Evolutionary conservation across 2,113 vertebrate species (phyloP).

Genomic region (Prinia subflava): DNA sequence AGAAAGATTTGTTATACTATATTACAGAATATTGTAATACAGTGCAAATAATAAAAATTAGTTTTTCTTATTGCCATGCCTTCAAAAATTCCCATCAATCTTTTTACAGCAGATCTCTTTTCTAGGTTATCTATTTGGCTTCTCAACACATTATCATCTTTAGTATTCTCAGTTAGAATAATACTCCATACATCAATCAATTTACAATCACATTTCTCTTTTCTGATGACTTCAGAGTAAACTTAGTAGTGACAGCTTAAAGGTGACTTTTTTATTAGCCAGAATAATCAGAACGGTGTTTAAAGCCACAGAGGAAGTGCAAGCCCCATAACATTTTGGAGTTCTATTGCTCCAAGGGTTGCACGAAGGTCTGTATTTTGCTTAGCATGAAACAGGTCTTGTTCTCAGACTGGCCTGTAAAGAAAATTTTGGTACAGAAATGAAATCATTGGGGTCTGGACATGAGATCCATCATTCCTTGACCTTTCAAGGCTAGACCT

Average conservation of each 20-base stretch:
- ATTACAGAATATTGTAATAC: background rate
- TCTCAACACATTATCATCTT: slow-evolving; percentile 4
- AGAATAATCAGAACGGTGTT: background rate
- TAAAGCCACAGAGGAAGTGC: background rate
- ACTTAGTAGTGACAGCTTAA: background rate
- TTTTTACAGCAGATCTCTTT: slow-evolving; percentile 35
- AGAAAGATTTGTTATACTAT: background rate
- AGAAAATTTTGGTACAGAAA: background rate
- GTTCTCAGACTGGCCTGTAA: background rate
- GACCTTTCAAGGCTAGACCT: background rate
- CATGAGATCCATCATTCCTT: background rate
- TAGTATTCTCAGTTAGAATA: background rate
- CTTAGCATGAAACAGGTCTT: background rate
- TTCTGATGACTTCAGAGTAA: background rate
- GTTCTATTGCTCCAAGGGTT: background rate
- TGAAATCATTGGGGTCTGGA: background rate
- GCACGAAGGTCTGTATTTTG: background rate
- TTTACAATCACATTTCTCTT: background rate
- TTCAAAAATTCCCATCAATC: background rate
- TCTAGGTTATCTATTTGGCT: slow-evolving; percentile 51
- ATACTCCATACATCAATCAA: background rate
- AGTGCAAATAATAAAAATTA: background rate
- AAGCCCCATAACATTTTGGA: rapidly evolving
- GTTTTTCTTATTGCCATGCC: background rate
- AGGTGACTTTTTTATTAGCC: background rate